Percentiles rank a stretch among this genome's conserved stretches.
Evolutionary conservation across 92 coral and sea anemone genomes (phyloP).

Genomic region (Parazoanthus atlanticus): DNA sequence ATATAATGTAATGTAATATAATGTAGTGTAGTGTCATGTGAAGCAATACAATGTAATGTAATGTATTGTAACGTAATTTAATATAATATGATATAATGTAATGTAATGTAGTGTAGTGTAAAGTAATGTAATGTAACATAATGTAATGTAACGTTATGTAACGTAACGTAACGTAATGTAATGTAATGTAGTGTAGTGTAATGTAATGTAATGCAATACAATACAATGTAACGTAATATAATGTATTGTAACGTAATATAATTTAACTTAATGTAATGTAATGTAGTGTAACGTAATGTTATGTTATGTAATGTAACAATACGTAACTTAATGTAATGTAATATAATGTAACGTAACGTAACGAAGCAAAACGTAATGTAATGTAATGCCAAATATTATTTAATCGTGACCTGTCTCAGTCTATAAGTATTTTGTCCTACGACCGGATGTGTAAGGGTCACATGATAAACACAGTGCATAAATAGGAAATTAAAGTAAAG

Average conservation of each 20-base stretch:
- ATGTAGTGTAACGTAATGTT: background rate
- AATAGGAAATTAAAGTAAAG: too few relatives aligned
- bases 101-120: background rate
- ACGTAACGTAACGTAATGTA: background rate
- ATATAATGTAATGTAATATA: too few relatives aligned
- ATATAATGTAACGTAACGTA: too few relatives aligned
- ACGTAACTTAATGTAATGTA: background rate
- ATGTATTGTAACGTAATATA: background rate
- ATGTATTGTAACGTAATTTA: background rate
- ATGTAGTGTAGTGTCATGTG: background rate
- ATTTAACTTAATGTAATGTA: background rate
- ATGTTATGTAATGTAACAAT: background rate
- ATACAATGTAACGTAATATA: background rate
- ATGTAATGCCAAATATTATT: background rate
- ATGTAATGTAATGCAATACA: background rate
- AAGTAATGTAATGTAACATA: background rate
- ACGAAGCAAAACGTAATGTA: background rate
- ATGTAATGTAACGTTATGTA: background rate
- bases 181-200: background rate
- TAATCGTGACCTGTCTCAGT: too few relatives aligned
- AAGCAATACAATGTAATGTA: background rate
- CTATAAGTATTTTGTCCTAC: too few relatives aligned
- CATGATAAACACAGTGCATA: too few relatives aligned
- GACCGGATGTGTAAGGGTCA: too few relatives aligned
- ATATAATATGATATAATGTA: background rate